Evolutionary conservation across 2,888 invertebrate genomes (phyloP), one percentile per base, ranked within the genome.

Genomic region (Papilio demoleus): DNA sequence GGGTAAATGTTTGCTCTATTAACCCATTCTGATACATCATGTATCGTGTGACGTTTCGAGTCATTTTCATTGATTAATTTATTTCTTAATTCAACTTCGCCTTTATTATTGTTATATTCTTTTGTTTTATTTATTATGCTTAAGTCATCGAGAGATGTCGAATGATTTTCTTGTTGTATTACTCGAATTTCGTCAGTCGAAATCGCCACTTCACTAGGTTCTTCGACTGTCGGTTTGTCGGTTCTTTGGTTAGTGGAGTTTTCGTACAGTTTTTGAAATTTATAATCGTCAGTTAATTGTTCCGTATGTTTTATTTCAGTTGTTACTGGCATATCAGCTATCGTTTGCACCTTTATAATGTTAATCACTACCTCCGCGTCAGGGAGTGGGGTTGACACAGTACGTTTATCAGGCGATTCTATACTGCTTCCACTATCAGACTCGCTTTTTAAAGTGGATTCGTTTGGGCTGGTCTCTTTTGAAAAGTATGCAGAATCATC

Each of bases 1-100:
- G 96, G 95, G 87, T 95, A 94, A 82, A 94, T 93, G 75, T 94
- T 83, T 40, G 90, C 88, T 77, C 92, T 87, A 75, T 91, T 92
- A 67, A 79, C 85, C 92, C 92, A 92, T 70, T 89, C 86, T 14
- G 83, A 78, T 70, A 86, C 79, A 56, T 91, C 90, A 70, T 90
- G 88, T 59, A 90, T 71, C 22, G 90, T 88, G 74, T 92, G 90
- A 40, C 90, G 87, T 75, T 88, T 81, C 42, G 85, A 79, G 47
- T 74, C 76, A 73, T 78, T 81, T 64, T 72, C 27, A 40, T 79
- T 75, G 19, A 69, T 73, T 24, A 74, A 65, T 75, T 83, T 87
- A 56, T 81, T 76, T 66, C 85, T 79, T 70, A 78, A 71, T 60
- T 76, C 71, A n/a, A 83, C 82, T 70, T 72, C 70, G 17, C 70